Conservation (phyloP, 1,140 invertebrate genomes). For the Drosophila prosaltans region DNA sequence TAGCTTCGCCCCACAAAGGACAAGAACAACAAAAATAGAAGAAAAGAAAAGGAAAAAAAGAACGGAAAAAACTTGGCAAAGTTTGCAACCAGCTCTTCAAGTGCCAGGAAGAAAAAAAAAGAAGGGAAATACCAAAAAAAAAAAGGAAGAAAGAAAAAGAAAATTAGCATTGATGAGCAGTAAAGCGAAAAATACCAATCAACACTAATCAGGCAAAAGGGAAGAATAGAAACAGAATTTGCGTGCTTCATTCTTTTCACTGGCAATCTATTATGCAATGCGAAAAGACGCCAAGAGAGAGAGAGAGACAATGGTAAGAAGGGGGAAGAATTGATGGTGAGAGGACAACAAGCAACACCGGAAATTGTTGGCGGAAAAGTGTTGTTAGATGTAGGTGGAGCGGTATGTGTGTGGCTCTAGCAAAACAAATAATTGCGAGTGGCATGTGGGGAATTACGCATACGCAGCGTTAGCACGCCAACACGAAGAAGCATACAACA, state of each 20-base stretch:
- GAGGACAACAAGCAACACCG: conserved; percentile 35
- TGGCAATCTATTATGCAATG: conserved; percentile 72
- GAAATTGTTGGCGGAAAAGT: conserved; percentile 77
- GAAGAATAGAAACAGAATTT: conserved; percentile 47
- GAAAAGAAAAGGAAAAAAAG: conserved; percentile 20
- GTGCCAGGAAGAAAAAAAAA: conserved; percentile 28
- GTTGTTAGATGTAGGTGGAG: conserved; percentile 64
- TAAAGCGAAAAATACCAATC: conserved; percentile 81
- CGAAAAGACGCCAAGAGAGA: conserved; percentile 21
- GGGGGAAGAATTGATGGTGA: background rate
- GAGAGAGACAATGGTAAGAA: conserved; percentile 15
- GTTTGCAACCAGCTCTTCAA: conserved; percentile 43
- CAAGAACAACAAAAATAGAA: conserved; percentile 7
- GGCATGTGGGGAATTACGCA: conserved; percentile 69
- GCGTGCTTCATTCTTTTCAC: conserved; percentile 36
- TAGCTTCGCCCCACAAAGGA: conserved; percentile 13
- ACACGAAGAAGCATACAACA: conserved; percentile 46
- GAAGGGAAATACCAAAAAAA: conserved; percentile 13
- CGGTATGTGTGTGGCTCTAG: conserved; percentile 45
- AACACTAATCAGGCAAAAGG: conserved; percentile 77
- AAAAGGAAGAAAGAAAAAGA: conserved; percentile 45
- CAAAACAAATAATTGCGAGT: conserved; percentile 64
- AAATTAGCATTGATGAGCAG: conserved; percentile 82
- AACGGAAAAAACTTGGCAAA: conserved; percentile 46
- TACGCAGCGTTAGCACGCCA: conserved; percentile 58